These are phyloP conservation scores for Colossoma macropomum DNA, from an alignment of 2,113 vertebrate genomes.

Conservation along the genomic window DNA sequence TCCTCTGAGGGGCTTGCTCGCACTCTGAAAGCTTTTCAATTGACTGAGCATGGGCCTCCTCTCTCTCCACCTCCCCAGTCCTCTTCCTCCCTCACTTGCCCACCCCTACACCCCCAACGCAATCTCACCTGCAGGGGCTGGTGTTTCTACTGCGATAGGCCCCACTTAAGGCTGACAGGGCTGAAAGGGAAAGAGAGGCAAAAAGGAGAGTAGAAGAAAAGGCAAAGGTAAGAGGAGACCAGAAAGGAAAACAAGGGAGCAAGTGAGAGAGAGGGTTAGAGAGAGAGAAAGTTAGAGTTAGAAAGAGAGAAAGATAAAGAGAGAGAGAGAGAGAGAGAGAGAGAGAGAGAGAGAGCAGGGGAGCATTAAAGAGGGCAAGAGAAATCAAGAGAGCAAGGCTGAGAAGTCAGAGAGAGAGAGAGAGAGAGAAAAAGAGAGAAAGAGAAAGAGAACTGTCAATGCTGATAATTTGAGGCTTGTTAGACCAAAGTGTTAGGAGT, in stretches of 20 bases:
- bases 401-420: constrained; percentile 3
- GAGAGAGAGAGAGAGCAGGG: not conserved
- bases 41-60: constrained; percentile 71
- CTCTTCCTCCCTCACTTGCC: constrained; percentile 44
- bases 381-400: not conserved
- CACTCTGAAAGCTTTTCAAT: constrained; percentile 77
- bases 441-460: constrained; percentile 27
- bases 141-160: constrained; percentile 24
- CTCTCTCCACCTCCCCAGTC: constrained; percentile 48
- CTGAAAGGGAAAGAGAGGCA: not conserved
- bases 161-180: constrained; percentile 55
- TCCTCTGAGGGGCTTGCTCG: constrained; percentile 67
- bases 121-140: constrained; percentile 49
- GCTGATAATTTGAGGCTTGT: constrained; percentile 38
- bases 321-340: not conserved
- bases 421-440: not conserved
- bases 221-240: constrained; percentile 10
- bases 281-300: constrained; percentile 25
- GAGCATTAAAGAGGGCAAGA: too few relatives aligned
- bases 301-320: constrained; percentile 17
- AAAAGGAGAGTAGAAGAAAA: not conserved
- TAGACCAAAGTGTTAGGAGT: not conserved
- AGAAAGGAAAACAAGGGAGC: not conserved
- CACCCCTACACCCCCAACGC: constrained; percentile 6
- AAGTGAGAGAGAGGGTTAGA: constrained; percentile 1